Conservation (phyloP, 2,797 vertebrate genomes). For the Pseudopleuronectes americanus region DNA sequence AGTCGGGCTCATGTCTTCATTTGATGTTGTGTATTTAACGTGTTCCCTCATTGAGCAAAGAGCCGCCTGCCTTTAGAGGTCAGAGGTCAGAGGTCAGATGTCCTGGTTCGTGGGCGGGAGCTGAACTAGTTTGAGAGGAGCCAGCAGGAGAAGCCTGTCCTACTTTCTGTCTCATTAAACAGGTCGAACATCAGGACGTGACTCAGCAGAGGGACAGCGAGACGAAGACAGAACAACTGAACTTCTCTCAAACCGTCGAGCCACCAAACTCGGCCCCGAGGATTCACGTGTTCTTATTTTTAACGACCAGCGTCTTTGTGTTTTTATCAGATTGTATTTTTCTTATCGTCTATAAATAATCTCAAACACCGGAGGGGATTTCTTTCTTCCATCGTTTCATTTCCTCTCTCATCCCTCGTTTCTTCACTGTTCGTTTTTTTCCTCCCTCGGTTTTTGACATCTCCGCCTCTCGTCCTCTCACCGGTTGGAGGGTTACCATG, state of each 20-base stretch:
- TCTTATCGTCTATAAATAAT: slow-evolving; percentile 9
- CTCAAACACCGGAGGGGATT: background rate
- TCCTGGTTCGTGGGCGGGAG: slow-evolving; percentile 25
- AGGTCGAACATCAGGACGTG: slow-evolving; percentile 57
- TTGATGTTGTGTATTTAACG: too few species aligned
- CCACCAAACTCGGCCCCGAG: slow-evolving; percentile 15
- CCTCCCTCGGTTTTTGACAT: slow-evolving; percentile 48
- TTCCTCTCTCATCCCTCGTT: background rate
- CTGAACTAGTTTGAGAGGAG: slow-evolving; percentile 9
- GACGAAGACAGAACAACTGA: background rate
- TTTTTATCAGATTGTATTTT: slow-evolving; percentile 4
- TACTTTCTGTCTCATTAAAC: slow-evolving; percentile 63
- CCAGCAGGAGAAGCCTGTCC: slow-evolving; percentile 64
- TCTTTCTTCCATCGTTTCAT: background rate
- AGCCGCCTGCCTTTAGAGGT: too few species aligned
- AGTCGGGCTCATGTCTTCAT: too few species aligned
- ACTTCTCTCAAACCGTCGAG: slow-evolving; percentile 22
- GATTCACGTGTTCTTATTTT: slow-evolving; percentile 11
- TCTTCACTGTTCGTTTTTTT: slow-evolving; percentile 16
- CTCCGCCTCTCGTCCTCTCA: slow-evolving; percentile 48
- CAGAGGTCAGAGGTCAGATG: too few species aligned
- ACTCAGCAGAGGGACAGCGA: slow-evolving; percentile 22
- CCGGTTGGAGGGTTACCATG: slow-evolving; percentile 68
- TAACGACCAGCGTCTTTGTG: background rate
- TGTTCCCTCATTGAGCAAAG: too few species aligned